A percentile compares a stretch with the other conserved stretches of the same genome.
Conservation (phyloP, 35 echinoderm and acorn worm genomes). For the Stichopus chloronotus region DNA sequence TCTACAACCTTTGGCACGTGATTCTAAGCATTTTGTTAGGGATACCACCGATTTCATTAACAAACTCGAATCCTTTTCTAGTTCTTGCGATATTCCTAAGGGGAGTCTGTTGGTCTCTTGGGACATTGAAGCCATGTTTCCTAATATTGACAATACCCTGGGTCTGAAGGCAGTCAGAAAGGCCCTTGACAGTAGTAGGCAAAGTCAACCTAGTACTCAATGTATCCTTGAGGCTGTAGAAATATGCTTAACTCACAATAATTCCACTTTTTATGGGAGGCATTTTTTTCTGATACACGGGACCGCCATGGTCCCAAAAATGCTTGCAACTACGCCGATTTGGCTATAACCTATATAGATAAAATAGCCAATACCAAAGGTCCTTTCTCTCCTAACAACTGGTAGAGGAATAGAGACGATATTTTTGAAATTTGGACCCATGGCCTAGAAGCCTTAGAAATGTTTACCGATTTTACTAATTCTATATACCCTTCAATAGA, state of each 20-base stretch:
- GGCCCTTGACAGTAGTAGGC: neutral
- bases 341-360: conserved; percentile 13
- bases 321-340: conserved; percentile 10
- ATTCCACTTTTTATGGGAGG: neutral
- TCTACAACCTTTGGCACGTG: neutral
- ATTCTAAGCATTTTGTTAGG: neutral
- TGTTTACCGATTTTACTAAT: no score
- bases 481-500: no score
- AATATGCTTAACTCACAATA: neutral
- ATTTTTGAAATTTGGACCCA: no score
- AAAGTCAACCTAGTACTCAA: neutral
- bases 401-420: no score
- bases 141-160: conserved; percentile 31
- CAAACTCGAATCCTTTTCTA: neutral
- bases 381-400: neutral
- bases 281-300: conserved; percentile 10
- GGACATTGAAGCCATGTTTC: conserved; percentile 31
- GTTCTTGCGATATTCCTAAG: neutral
- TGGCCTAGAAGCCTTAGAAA: no score
- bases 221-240: conserved; percentile 23
- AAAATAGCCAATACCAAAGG: neutral
- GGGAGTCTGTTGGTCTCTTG: conserved; percentile 9
- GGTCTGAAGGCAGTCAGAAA: conserved; percentile 4
- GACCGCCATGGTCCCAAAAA: conserved; percentile 13
- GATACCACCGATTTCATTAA: conserved; percentile 7